Base-by-base conservation (phyloP, 1,140 invertebrate genomes). In the Rhynchophorus ferrugineus region DNA sequence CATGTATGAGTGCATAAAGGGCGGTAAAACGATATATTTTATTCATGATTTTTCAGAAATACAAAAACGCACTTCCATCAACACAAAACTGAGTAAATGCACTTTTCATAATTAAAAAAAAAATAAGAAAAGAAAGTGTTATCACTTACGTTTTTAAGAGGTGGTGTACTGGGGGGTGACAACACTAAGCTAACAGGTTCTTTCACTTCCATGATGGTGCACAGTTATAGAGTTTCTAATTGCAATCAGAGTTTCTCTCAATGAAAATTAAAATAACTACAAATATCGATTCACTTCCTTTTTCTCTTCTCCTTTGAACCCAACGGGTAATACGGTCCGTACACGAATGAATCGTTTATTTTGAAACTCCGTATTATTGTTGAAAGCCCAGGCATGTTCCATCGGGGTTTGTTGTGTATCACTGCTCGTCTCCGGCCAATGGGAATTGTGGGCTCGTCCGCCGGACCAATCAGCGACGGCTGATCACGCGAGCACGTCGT, bases 101-200 rank as follows among this genome's bases (percentile, higher is more conserved):
- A n/a, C n/a, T n/a, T n/a, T n/a, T n/a, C n/a, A n/a, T n/a, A n/a
- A 21, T 37, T 34, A 44, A 54, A 43, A 51, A 54, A 54, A 53
- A 54, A 57, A 53, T n/a, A 36, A 49, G 22, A 49, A 47, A 38
- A n/a, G n/a, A n/a, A n/a, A n/a, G n/a, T n/a, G n/a, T n/a, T n/a
- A n/a, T n/a, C 24, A 72, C 76, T 78, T 73, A 79, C 77, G 54
- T 72, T 67, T 64, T 73, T 73, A 14, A 78, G 59, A 47, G 76
- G 75, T 49, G 78, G 78, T 52, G 77, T 78, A 52, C 74, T 74
- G 39, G 78, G 78, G 46, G 78, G 78, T 46, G 78, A 80, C 42
- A 77, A 70, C 49, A 74, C 44, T 16, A 56, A 33, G 17, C 7
- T 19, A 2, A 37, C 18, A 8, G 37, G 14, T 46, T 54, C 36